Conservation (phyloP, 2,888 invertebrate genomes). For the Tortricodes alternella region DNA sequence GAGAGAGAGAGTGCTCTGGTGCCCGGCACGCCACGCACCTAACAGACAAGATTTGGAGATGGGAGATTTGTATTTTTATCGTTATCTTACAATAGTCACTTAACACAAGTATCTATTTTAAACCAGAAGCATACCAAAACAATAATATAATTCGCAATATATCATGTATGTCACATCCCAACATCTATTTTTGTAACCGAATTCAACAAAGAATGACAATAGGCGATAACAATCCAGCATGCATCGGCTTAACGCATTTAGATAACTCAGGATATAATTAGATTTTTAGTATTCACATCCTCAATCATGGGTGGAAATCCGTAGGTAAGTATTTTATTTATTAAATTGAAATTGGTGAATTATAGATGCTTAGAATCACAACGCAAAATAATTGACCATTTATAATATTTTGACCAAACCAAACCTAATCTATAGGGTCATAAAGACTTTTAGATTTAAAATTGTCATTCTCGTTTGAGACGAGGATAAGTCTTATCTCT, state of each 20-base stretch:
- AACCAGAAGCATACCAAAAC: not conserved
- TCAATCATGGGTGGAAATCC: not conserved
- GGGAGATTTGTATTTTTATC: not conserved
- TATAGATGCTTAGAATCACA: no score
- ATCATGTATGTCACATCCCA: conserved; percentile 5
- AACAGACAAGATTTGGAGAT: no score
- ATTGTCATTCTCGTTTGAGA: no score
- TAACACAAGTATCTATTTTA: not conserved
- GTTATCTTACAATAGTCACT: not conserved
- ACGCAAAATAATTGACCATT: no score
- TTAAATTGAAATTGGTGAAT: no score
- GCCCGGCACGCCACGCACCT: no score
- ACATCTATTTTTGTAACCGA: not conserved
- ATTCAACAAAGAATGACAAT: conserved; percentile 14
- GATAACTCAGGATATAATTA: not conserved
- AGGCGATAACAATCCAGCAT: not conserved
- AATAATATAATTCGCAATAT: not conserved
- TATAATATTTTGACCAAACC: no score
- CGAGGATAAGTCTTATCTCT: no score
- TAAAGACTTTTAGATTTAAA: no score
- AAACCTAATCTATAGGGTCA: no score
- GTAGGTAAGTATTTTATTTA: not conserved
- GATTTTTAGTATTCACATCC: not conserved
- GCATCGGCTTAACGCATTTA: not conserved
- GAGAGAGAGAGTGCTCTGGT: no score